phyloP scores from a whole-genome alignment of 2,797 vertebrate species.

The Emys orbicularis region DNA sequence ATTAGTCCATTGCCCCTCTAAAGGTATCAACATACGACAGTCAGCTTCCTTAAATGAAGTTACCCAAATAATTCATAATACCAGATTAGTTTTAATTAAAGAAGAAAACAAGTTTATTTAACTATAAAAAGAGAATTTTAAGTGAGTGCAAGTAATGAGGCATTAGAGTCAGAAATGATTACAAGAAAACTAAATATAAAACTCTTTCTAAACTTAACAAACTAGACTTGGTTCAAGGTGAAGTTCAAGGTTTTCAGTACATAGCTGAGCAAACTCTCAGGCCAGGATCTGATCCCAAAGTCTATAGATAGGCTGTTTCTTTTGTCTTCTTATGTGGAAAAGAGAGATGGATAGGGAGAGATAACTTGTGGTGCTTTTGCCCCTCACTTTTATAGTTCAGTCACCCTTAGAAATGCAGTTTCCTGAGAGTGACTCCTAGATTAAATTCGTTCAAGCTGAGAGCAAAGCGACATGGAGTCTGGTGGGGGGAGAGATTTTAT shows the following conservation, averaged over 20 bases:
- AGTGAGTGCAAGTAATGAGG: background rate
- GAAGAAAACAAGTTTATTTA: background rate
- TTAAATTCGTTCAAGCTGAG: background rate
- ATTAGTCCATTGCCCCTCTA: background rate
- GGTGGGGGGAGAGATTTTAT: too few species aligned
- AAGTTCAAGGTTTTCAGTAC: background rate
- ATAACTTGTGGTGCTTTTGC: background rate
- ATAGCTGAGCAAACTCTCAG: background rate
- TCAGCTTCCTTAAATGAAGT: background rate
- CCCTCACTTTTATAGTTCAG: too few species aligned
- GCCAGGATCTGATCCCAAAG: background rate
- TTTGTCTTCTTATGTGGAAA: background rate
- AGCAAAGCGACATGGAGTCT: background rate
- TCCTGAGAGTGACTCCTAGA: background rate
- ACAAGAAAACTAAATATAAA: background rate
- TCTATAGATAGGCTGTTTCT: background rate
- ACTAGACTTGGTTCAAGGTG: background rate
- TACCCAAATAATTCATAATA: background rate
- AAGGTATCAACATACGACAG: background rate
- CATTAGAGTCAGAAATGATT: background rate
- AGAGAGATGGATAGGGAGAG: background rate
- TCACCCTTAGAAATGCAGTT: background rate
- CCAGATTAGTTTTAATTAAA: background rate
- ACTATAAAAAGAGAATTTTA: background rate
- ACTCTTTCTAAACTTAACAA: background rate